phyloP scores from a whole-genome alignment of 2,113 vertebrate species.

The Semicossyphus pulcher region DNA sequence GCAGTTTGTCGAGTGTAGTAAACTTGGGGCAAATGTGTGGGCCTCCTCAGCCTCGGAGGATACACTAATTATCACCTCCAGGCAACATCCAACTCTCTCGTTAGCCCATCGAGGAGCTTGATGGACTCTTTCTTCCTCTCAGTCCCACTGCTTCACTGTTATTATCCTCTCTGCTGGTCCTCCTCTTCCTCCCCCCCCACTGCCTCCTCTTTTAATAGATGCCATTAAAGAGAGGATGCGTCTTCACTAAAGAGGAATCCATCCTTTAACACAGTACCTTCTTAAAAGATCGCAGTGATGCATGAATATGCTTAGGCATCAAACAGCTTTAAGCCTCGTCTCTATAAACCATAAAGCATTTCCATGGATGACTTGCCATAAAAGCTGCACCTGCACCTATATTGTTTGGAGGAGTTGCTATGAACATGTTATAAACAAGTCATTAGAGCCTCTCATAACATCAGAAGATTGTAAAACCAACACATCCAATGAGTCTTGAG shows the following conservation, averaged over 20 bases:
- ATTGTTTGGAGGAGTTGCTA: slow-evolving; percentile 36
- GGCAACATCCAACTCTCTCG: slow-evolving; percentile 17
- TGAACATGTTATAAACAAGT: slow-evolving; percentile 59
- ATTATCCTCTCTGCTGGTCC: slow-evolving; percentile 19
- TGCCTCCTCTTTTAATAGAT: slow-evolving; percentile 33
- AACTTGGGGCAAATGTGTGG: slow-evolving; percentile 20
- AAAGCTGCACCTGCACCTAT: slow-evolving; percentile 19
- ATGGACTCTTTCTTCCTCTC: slow-evolving; percentile 9
- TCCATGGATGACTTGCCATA: slow-evolving; percentile 37
- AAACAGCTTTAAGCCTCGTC: slow-evolving; percentile 10
- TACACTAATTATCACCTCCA: slow-evolving; percentile 56
- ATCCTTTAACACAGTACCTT: slow-evolving; percentile 23
- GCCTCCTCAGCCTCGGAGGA: slow-evolving; percentile 39
- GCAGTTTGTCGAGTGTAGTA: slow-evolving; percentile 27
- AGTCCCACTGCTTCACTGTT: slow-evolving; percentile 6
- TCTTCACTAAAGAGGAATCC: slow-evolving; percentile 28
- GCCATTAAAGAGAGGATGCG: slow-evolving; percentile 21
- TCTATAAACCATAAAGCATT: slow-evolving; percentile 35
- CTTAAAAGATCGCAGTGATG: slow-evolving; percentile 26
- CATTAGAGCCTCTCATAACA: slow-evolving; percentile 27
- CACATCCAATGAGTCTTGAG: slow-evolving; percentile 36
- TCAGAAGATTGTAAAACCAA: slow-evolving; percentile 17
- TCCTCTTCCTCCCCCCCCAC: slow-evolving; percentile 11
- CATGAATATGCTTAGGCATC: slow-evolving; percentile 5
- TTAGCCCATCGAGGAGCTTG: slow-evolving; percentile 26